phyloP scores from a whole-genome alignment of 2,797 vertebrate genomes.

The Sebastolobus alascanus region DNA sequence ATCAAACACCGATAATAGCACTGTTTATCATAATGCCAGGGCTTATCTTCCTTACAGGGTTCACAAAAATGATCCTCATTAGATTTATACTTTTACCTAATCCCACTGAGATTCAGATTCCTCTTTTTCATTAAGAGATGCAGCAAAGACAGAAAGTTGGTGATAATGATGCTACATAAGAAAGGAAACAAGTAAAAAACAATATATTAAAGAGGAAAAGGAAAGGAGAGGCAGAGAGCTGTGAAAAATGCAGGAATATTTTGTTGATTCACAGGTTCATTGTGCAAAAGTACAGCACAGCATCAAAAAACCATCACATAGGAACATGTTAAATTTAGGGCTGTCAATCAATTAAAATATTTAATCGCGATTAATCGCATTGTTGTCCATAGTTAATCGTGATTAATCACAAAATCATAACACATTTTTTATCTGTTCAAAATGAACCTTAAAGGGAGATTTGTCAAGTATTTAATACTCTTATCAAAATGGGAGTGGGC shows the following conservation, averaged over 20 bases:
- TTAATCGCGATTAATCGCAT: too few species aligned
- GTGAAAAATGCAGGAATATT: neutral
- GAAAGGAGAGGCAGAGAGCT: neutral
- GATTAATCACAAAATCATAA: too few species aligned
- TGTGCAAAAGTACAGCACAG: neutral
- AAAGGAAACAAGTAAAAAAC: neutral
- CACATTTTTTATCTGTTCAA: too few species aligned
- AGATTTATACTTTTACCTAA: conserved; percentile 24
- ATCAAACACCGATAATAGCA: neutral
- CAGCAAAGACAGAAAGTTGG: conserved; percentile 10
- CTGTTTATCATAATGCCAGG: conserved; percentile 16
- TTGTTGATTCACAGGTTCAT: neutral
- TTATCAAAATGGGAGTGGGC: too few species aligned
- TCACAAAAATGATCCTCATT: conserved; percentile 47
- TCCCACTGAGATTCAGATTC: conserved; percentile 50
- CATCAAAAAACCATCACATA: neutral
- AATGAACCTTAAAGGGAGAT: too few species aligned
- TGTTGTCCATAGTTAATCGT: too few species aligned
- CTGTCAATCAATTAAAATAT: too few species aligned
- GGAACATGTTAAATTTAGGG: neutral
- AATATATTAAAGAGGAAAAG: neutral
- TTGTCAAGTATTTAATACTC: too few species aligned
- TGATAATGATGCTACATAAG: conserved; percentile 8
- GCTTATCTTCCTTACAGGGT: conserved; percentile 50
- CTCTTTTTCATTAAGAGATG: conserved; percentile 19